These are phyloP conservation scores for Pygmarrhopalites habei DNA, from an alignment of 1,140 invertebrate species.

Conservation along the genomic window DNA sequence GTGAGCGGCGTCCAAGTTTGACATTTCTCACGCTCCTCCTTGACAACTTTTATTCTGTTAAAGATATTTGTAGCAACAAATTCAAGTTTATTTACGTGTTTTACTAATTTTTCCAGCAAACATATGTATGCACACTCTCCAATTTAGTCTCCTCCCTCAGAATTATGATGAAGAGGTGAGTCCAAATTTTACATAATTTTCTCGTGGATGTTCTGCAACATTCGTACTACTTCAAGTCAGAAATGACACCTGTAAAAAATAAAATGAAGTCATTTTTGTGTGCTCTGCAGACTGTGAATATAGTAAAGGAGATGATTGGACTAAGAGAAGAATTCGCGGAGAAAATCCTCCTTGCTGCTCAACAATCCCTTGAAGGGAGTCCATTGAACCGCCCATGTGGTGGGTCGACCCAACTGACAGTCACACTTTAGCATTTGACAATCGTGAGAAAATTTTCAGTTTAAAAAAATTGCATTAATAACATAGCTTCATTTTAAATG, in stretches of 20 bases:
- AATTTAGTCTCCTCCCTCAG: slow-evolving; percentile 84
- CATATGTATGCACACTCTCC: slow-evolving; percentile 74
- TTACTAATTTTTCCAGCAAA: too few relatives aligned
- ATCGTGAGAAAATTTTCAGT: slow-evolving; percentile 38
- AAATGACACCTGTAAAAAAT: too few relatives aligned
- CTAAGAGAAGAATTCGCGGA: slow-evolving; percentile 61
- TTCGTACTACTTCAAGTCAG: background rate
- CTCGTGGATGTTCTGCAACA: background rate
- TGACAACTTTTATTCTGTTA: too few relatives aligned
- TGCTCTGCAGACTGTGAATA: slow-evolving; percentile 48
- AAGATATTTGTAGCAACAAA: too few relatives aligned
- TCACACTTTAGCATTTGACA: slow-evolving; percentile 45
- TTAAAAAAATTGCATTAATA: too few relatives aligned
- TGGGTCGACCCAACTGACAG: slow-evolving; percentile 55
- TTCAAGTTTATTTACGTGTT: too few relatives aligned
- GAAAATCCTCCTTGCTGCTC: slow-evolving; percentile 55
- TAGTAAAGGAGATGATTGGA: slow-evolving; percentile 58
- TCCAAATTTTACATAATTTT: background rate
- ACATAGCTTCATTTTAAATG: too few relatives aligned
- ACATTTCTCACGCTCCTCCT: too few relatives aligned
- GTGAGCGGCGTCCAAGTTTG: too few relatives aligned
- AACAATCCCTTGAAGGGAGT: slow-evolving; percentile 56
- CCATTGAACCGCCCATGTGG: slow-evolving; percentile 82
- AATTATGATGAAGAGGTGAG: slow-evolving; percentile 67
- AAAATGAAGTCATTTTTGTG: too few relatives aligned